Percentiles rank a stretch among this genome's conserved stretches.
Evolutionary conservation across 2,113 vertebrate species (phyloP).

Genomic region (Scalopus aquaticus): DNA sequence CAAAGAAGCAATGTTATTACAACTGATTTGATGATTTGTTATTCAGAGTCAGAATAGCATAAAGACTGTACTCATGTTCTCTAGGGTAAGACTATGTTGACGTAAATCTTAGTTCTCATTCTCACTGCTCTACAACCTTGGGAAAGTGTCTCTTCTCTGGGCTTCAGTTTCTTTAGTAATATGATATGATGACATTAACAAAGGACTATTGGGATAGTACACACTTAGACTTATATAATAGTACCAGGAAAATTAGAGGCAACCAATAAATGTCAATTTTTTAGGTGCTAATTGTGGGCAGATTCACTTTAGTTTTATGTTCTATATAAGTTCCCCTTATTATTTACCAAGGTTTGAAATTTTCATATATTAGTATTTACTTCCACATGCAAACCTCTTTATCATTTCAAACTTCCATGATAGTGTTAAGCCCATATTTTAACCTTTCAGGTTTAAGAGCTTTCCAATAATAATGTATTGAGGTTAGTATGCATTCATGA

Average conservation of each 20-base stretch:
- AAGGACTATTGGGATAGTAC: background rate
- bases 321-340: background rate
- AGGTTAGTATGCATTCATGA: background rate
- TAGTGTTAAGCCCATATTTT: background rate
- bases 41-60: background rate
- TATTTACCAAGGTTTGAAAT: background rate
- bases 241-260: background rate
- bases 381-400: background rate
- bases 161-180: background rate
- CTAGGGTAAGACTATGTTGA: background rate
- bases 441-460: background rate
- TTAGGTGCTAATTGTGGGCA: background rate
- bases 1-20: background rate
- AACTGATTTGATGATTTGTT: background rate
- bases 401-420: background rate
- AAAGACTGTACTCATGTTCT: background rate
- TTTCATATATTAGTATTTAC: background rate
- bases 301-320: background rate
- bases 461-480: background rate
- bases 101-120: conserved; percentile 1
- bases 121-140: background rate
- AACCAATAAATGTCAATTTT: background rate
- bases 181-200: too few species aligned
- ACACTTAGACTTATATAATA: background rate
- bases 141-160: background rate